A percentile compares a stretch with the other conserved stretches of the same genome.
Evolutionary conservation across 2,888 invertebrate genomes (phyloP).

Genomic region (Ctenicera cuprea): DNA sequence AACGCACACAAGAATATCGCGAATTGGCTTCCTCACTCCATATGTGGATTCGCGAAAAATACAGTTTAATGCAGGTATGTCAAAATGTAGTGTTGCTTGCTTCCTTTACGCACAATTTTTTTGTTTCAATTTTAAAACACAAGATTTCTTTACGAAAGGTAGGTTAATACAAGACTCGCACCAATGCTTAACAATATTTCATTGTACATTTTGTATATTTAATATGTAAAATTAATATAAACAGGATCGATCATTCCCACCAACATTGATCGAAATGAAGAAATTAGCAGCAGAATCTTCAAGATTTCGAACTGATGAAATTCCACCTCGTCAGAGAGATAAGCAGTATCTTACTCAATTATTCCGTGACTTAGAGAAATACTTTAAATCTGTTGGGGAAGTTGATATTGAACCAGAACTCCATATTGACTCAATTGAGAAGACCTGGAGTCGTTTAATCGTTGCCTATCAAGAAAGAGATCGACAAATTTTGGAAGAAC

Average conservation of each 20-base stretch:
- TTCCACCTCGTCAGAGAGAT: slow-evolving; percentile 92
- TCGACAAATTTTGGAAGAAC: slow-evolving; percentile 92
- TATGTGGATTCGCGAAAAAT: slow-evolving; percentile 94
- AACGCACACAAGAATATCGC: slow-evolving; percentile 92
- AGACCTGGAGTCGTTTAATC: slow-evolving; percentile 91
- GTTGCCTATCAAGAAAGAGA: slow-evolving; percentile 94
- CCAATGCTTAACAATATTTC: not conserved
- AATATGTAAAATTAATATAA: slow-evolving; percentile 2
- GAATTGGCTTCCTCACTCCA: slow-evolving; percentile 91
- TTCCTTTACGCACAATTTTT: slow-evolving; percentile 6
- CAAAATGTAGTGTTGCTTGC: not conserved
- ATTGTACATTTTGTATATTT: not conserved
- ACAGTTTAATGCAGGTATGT: slow-evolving; percentile 82
- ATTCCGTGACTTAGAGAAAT: slow-evolving; percentile 91
- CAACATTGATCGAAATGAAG: slow-evolving; percentile 96
- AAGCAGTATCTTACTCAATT: slow-evolving; percentile 91
- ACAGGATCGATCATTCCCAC: slow-evolving; percentile 92
- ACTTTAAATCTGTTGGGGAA: slow-evolving; percentile 91
- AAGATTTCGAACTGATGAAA: slow-evolving; percentile 95
- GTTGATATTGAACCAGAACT: slow-evolving; percentile 91
- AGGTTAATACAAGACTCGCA: slow-evolving; percentile 9
- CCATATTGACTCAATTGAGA: slow-evolving; percentile 90
- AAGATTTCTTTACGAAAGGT: slow-evolving; percentile 32
- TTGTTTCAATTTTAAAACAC: slow-evolving; percentile 31
- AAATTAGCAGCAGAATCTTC: slow-evolving; percentile 93